Percentiles rank a stretch among this genome's conserved stretches.
Evolutionary conservation across 2,888 invertebrate species (phyloP).

Genomic region (Athripsodes cinereus): DNA sequence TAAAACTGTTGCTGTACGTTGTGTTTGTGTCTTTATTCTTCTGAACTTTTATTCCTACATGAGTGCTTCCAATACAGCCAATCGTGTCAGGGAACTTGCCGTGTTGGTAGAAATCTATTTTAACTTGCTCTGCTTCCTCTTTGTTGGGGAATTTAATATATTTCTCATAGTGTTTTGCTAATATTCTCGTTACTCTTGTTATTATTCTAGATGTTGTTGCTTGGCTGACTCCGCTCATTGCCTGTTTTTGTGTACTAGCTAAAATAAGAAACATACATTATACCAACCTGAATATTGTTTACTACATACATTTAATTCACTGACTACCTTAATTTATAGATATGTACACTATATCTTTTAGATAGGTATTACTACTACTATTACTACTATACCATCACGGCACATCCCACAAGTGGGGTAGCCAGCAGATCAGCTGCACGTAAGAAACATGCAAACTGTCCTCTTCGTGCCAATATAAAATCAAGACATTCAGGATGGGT

Average conservation of each 20-base stretch:
- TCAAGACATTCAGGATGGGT: too few species aligned
- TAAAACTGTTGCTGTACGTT: slow-evolving; percentile 21
- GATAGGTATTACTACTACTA: too few species aligned
- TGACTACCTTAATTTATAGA: too few species aligned
- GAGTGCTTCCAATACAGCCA: slow-evolving; percentile 28
- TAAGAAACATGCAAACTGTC: too few species aligned
- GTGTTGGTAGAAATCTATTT: slow-evolving; percentile 23
- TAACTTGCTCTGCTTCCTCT: slow-evolving; percentile 19
- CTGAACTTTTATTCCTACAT: slow-evolving; percentile 28
- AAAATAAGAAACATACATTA: neutral
- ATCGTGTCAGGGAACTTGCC: slow-evolving; percentile 27
- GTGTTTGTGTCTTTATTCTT: slow-evolving; percentile 16
- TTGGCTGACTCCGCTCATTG: slow-evolving; percentile 27
- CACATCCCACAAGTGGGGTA: too few species aligned
- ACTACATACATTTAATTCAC: too few species aligned
- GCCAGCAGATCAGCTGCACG: too few species aligned
- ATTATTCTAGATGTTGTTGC: slow-evolving; percentile 28
- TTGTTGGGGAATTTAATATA: slow-evolving; percentile 27
- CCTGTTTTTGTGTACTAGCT: slow-evolving; percentile 27
- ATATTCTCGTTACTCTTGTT: slow-evolving; percentile 26
- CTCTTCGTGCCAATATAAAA: too few species aligned
- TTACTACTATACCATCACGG: too few species aligned
- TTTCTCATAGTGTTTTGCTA: slow-evolving; percentile 23
- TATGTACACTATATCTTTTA: too few species aligned
- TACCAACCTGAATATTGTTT: too few species aligned